Evolutionary conservation across 2,113 vertebrate genomes (phyloP), one percentile per base, ranked within the genome.

Genomic region (Hirundichthys speculiger): DNA sequence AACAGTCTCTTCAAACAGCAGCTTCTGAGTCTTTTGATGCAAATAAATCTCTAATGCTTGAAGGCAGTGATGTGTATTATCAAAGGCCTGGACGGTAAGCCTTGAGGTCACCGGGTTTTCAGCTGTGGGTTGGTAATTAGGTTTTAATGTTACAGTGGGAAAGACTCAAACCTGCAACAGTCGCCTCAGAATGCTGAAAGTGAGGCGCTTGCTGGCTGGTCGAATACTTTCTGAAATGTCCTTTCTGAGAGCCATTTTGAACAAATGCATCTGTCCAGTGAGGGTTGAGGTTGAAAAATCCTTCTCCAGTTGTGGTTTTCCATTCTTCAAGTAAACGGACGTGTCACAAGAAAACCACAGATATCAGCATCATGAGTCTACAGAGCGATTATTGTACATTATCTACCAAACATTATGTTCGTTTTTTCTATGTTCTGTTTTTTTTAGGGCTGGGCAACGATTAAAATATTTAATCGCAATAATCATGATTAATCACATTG

Each of bases 121-220:
- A 41, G 64, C 58, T 74, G 39, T 43, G 38, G 51, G 66, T 56
- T 22, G 46, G 30, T 68, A 67, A 77, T 71, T 61, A 68, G 57
- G 50, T 60, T 72, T 72, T 56, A 56, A 77, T 75, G 18, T 73
- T 30, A 34, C 63, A 72, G 71, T 50, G 5, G 38, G 47, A 15
- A 52, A 5, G 18, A 27, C 30, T 69, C 39, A 13, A 55, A 19
- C 38, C 19, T 24, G 19, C 34, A 20, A 41, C 50, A 54, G 56
- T 24, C 20, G 24, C 14, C 24, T 59, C 6, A 16, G 16, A 14
- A 13, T 20, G 20, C 16, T 47, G 43, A 30, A 13, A 13, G 56
- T 22, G 38, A 3, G n/a, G 19, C n/a, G n/a, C n/a, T 61, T 19
- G n/a, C 2, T 3, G 10, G 38, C 21, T 14, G 9, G 11, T 21